Evolutionary conservation across 2,888 invertebrate species (phyloP).

Genomic region (Agrochola lota): DNA sequence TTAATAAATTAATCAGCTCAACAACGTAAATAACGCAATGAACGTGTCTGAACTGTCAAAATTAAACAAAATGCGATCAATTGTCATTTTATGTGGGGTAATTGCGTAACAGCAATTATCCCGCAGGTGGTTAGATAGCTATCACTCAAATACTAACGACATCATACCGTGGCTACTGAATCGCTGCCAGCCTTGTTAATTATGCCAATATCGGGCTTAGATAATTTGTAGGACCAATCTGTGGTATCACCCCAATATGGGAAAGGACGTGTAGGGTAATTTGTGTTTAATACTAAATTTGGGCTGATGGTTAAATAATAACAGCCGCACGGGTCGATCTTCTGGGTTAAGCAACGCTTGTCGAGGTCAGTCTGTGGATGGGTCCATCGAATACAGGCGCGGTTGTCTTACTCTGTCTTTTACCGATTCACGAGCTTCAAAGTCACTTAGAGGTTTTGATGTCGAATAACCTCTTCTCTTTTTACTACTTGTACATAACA

Average conservation of each 20-base stretch:
- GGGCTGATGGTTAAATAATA: background rate
- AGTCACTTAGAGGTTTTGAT: too few species aligned
- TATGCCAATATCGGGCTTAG: conserved; percentile 34
- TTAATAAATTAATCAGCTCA: background rate
- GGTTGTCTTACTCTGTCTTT: too few species aligned
- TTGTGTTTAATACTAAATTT: conserved; percentile 17
- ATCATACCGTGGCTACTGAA: conserved; percentile 26
- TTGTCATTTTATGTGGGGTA: background rate
- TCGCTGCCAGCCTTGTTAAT: conserved; percentile 48
- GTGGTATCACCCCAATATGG: conserved; percentile 21
- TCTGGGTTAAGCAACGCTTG: background rate
- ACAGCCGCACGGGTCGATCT: background rate
- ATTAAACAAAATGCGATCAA: background rate
- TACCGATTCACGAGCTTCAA: too few species aligned
- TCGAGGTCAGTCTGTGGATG: background rate
- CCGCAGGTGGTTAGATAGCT: background rate
- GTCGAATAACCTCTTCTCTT: too few species aligned
- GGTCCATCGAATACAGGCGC: too few species aligned
- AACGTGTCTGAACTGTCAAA: background rate
- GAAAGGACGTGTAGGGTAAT: conserved; percentile 5
- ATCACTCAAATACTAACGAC: conserved; percentile 38
- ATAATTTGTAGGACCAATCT: conserved; percentile 47
- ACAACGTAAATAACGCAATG: background rate
- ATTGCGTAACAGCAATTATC: background rate
- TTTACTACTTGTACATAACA: too few species aligned